These are phyloP conservation scores for Steinernema hermaphroditum DNA, from an alignment of 2,888 invertebrate genomes.

Conservation along the genomic window DNA sequence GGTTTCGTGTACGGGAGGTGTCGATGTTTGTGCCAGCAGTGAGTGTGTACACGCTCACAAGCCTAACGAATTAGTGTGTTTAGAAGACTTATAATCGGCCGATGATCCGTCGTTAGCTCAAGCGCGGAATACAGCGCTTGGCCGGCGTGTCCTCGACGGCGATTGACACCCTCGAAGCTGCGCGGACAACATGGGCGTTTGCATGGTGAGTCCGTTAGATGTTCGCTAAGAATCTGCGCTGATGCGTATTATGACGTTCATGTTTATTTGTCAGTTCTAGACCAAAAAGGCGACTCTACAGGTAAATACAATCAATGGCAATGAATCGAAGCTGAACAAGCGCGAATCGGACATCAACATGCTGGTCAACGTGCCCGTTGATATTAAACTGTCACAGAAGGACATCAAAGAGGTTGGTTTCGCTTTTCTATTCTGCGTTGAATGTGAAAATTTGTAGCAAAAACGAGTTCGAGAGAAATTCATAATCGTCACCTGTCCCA, in stretches of 20 bases:
- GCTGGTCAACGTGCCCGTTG: slow-evolving; percentile 31
- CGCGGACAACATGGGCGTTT: background rate
- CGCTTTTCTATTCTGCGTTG: background rate
- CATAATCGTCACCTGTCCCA: slow-evolving; percentile 13
- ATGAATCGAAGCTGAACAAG: slow-evolving; percentile 39
- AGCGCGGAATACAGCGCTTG: background rate
- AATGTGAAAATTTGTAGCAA: background rate
- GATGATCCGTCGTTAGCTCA: slow-evolving; percentile 12
- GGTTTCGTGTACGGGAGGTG: background rate
- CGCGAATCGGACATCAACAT: slow-evolving; percentile 49
- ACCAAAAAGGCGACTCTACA: slow-evolving; percentile 13
- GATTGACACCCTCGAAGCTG: background rate
- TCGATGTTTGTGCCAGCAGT: background rate
- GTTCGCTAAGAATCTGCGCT: background rate
- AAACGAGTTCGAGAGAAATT: background rate
- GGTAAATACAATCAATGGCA: background rate
- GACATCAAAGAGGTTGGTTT: background rate
- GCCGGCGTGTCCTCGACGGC: background rate
- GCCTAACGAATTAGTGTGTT: slow-evolving; percentile 19
- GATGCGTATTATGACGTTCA: background rate
- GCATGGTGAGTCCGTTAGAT: slow-evolving; percentile 9
- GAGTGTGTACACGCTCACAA: slow-evolving; percentile 4
- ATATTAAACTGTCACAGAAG: background rate
- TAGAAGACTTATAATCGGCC: slow-evolving; percentile 24
- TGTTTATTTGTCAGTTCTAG: background rate